Base-by-base conservation (phyloP, 2,113 vertebrate genomes). In the Gobiocypris rarus region DNA sequence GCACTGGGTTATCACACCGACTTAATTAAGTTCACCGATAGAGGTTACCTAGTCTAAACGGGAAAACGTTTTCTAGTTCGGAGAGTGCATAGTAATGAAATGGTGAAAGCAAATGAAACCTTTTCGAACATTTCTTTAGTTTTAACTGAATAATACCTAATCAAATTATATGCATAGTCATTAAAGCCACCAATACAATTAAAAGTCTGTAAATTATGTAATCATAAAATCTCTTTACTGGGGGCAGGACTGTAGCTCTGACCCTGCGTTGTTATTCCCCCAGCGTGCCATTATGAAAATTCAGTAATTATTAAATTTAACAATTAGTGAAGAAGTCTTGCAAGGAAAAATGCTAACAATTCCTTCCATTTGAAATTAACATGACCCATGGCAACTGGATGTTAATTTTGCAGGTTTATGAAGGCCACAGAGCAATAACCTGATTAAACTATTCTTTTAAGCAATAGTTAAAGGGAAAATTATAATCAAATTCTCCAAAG, bases 21-120 rank as follows among this genome's bases (percentile, higher is more conserved):
- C n/a, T 80, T 80, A 65, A 52, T 81, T 81, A 52, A 34, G 78
- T 67, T 67, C 78, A 81, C 5, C 14, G 10, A 61, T 5, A 50
- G 43, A 81, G 43, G 61, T 81, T 67, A 67, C 59, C 14, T 48
- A 26, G 24, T 65, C 24, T 45, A 34, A 80, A 50, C 5, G 5
- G 26, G 5, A 80, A 48, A 19, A 22, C 31, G 26, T 67, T 67
- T 81, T 50, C 41, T 28, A 5, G 5, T 11, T 58, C 34, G 14
- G 38, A 17, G 19, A 9, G 26, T 19, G 14, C 22, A 48, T 13
- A 63, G 34, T 24, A 75, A 54, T 75, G 15, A 9, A 54, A 54
- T 6, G 26, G 28, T 15, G 3, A 50, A 67, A 67, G 17, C 6
- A 4, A n/a, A 52, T 52, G 0, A 81, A 31, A 67, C 43, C 26